Conservation (phyloP, 2,113 vertebrate genomes). For the Cebus imitator region DNA sequence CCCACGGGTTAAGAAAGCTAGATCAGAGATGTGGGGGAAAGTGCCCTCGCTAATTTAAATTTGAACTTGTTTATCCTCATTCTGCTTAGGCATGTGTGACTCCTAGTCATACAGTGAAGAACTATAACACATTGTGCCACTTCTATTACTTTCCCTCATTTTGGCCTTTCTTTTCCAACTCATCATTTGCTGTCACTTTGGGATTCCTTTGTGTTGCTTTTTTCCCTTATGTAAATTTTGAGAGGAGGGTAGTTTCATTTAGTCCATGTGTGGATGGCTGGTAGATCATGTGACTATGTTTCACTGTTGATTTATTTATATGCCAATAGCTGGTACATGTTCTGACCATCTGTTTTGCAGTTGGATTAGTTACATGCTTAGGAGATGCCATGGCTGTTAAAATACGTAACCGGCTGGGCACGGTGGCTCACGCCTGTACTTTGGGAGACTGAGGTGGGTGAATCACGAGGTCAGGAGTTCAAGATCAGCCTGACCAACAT, state of each 20-base stretch:
- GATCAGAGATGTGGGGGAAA: background rate
- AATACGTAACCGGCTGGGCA: no score
- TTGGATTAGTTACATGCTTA: background rate
- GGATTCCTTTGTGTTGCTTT: constrained; percentile 50
- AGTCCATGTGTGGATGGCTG: background rate
- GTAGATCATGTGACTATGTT: background rate
- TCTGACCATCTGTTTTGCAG: background rate
- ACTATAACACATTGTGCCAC: background rate
- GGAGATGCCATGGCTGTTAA: background rate
- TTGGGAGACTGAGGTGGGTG: no score
- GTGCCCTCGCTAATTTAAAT: background rate
- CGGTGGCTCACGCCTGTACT: no score
- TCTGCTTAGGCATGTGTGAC: background rate
- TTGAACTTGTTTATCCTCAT: background rate
- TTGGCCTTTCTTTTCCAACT: background rate
- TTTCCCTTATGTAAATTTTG: constrained; percentile 39
- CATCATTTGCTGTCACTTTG: background rate
- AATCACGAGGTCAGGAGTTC: no score
- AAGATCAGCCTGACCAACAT: no score
- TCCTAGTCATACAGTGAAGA: background rate
- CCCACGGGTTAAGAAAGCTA: background rate
- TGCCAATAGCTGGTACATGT: background rate
- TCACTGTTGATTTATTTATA: background rate
- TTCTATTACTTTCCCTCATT: background rate
- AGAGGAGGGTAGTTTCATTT: constrained; percentile 36